phyloP scores from a whole-genome alignment of 2,888 invertebrate species.

The Scaptomyza flava region DNA sequence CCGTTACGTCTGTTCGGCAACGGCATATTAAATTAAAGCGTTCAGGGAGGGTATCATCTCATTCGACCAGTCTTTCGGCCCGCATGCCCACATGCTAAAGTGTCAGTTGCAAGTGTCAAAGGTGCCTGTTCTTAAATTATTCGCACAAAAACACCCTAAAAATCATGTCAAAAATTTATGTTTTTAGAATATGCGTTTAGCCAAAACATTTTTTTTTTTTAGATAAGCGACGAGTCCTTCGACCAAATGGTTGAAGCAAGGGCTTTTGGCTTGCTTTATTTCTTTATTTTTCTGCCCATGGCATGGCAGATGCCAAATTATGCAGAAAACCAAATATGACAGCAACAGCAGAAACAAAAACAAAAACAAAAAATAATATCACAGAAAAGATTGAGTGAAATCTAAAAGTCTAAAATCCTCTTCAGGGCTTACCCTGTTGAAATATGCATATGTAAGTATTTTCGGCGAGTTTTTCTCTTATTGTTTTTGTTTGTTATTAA shows the following conservation, averaged over 20 bases:
- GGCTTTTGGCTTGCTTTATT: background rate
- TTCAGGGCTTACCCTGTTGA: conserved; percentile 22
- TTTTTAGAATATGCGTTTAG: conserved; percentile 75
- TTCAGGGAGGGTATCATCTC: conserved; percentile 61
- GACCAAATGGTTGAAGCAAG: conserved; percentile 20
- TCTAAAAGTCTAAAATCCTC: conserved; percentile 39
- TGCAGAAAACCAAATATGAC: conserved; percentile 66
- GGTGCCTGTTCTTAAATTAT: conserved; percentile 78
- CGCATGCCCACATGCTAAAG: conserved; percentile 34
- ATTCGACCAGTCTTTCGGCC: conserved; percentile 12
- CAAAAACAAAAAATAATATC: conserved; percentile 14
- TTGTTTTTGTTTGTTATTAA: conserved; percentile 14
- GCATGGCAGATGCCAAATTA: conserved; percentile 63
- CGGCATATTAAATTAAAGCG: conserved; percentile 79
- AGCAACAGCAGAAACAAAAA: conserved; percentile 37
- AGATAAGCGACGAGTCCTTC: conserved; percentile 59
- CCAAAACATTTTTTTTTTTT: conserved; percentile 57
- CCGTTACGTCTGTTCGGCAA: conserved; percentile 59
- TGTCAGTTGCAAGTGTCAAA: conserved; percentile 81
- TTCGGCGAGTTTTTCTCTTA: conserved; percentile 4
- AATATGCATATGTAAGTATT: conserved; percentile 51
- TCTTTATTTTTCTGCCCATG: conserved; percentile 21
- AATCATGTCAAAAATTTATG: conserved; percentile 68
- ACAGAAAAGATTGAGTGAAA: conserved; percentile 27
- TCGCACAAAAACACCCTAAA: conserved; percentile 49